Conservation (phyloP, 2,888 invertebrate genomes). For the Dynastes hyllus region DNA sequence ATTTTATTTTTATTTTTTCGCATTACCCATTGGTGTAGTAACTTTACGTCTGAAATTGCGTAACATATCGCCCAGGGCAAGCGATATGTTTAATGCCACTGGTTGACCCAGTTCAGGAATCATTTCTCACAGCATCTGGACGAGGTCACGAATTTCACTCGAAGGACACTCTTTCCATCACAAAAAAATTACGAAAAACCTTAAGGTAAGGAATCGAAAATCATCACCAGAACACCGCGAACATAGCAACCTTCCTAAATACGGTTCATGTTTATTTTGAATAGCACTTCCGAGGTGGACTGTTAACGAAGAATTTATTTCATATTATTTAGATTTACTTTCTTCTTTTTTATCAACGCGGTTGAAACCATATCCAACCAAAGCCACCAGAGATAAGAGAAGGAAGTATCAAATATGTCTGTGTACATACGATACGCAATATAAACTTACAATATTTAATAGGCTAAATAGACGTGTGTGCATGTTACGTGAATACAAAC, state of each 20-base stretch:
- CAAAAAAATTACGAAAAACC: no score
- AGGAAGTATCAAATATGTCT: conserved; percentile 29
- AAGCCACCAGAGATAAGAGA: conserved; percentile 11
- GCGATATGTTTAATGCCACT: not conserved
- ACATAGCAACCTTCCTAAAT: no score
- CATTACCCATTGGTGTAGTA: conserved; percentile 20
- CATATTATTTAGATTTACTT: no score
- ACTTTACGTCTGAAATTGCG: conserved; percentile 15
- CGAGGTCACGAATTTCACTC: no score
- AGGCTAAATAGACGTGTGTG: not conserved
- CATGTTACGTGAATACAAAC: no score
- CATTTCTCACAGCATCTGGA: not conserved
- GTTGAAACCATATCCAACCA: conserved; percentile 3
- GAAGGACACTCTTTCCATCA: no score
- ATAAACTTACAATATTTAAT: not conserved
- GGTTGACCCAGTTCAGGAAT: not conserved
- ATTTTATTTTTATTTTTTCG: no score
- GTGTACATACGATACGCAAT: conserved; percentile 2
- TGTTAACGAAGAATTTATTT: not conserved
- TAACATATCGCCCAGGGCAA: not conserved
- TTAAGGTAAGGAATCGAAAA: no score
- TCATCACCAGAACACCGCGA: no score
- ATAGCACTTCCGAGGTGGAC: not conserved
- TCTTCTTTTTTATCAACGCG: not conserved
- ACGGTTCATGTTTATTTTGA: no score